These are phyloP conservation scores for Dasysyrphus albostriatus DNA, from an alignment of 2,888 invertebrate species.

Conservation along the genomic window DNA sequence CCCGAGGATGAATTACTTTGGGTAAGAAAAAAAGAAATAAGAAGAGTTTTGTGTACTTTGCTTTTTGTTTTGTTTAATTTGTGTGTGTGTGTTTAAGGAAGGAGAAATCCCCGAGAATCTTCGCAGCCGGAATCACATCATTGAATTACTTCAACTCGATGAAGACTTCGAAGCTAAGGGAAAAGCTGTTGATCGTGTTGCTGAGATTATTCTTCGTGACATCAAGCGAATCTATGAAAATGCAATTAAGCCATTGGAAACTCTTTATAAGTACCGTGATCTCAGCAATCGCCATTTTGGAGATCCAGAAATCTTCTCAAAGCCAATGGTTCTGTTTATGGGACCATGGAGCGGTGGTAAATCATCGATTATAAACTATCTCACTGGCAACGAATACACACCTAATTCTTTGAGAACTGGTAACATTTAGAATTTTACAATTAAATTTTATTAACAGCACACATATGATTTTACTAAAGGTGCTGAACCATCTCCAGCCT, in stretches of 20 bases:
- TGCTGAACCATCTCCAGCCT: constrained; percentile 96
- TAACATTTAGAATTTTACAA: constrained; percentile 81
- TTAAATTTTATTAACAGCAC: not conserved
- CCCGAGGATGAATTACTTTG: constrained; percentile 88
- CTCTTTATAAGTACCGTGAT: constrained; percentile 95
- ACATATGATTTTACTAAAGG: constrained; percentile 85
- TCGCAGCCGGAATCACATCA: constrained; percentile 91
- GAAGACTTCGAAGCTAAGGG: constrained; percentile 90
- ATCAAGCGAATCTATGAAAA: constrained; percentile 93
- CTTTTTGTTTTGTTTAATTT: not conserved
- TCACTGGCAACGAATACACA: constrained; percentile 93
- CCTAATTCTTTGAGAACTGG: constrained; percentile 94
- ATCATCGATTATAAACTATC: constrained; percentile 96
- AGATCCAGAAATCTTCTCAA: constrained; percentile 97
- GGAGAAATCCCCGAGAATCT: constrained; percentile 90
- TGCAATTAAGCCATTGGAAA: constrained; percentile 95
- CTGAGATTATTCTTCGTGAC: constrained; percentile 92
- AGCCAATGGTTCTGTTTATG: constrained; percentile 96
- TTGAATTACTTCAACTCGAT: constrained; percentile 91
- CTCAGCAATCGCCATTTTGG: constrained; percentile 96
- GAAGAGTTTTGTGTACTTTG: not conserved
- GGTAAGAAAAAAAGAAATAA: constrained; percentile 81
- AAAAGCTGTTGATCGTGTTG: constrained; percentile 88
- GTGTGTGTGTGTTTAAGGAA: constrained; percentile 84
- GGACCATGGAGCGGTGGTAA: constrained; percentile 99